Conservation (phyloP, 2,888 invertebrate species). For the Drosophila testacea region DNA sequence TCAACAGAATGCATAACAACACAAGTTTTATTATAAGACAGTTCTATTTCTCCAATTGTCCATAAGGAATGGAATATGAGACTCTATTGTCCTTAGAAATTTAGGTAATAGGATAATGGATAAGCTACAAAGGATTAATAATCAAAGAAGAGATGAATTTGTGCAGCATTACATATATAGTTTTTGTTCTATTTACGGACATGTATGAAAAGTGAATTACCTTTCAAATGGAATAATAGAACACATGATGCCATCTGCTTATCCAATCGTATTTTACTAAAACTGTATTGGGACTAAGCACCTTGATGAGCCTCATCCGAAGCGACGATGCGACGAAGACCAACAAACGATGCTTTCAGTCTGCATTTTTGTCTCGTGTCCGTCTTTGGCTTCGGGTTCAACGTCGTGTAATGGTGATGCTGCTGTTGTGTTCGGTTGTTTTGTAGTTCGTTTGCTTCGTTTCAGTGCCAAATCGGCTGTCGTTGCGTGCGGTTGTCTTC, state of each 20-base stretch:
- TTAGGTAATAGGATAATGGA: conserved; percentile 1
- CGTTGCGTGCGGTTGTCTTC: conserved; percentile 50
- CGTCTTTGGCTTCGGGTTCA: conserved; percentile 20
- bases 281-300: conserved; percentile 51
- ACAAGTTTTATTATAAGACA: background rate
- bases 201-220: conserved; percentile 39
- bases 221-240: conserved; percentile 56
- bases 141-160: conserved; percentile 13
- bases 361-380: conserved; percentile 46
- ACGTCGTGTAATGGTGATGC: conserved; percentile 11
- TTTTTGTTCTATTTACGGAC: conserved; percentile 11
- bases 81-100: background rate
- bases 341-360: conserved; percentile 37
- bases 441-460: conserved; percentile 32
- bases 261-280: conserved; percentile 50
- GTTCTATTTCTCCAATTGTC: background rate
- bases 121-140: conserved; percentile 13
- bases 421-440: conserved; percentile 8
- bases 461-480: conserved; percentile 72
- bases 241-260: conserved; percentile 49
- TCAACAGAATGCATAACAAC: background rate
- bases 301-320: conserved; percentile 35
- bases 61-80: background rate
- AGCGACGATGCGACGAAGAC: conserved; percentile 9
- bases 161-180: conserved; percentile 10